phyloP scores from a whole-genome alignment of 2,113 vertebrate species.

The Delphinapterus leucas region DNA sequence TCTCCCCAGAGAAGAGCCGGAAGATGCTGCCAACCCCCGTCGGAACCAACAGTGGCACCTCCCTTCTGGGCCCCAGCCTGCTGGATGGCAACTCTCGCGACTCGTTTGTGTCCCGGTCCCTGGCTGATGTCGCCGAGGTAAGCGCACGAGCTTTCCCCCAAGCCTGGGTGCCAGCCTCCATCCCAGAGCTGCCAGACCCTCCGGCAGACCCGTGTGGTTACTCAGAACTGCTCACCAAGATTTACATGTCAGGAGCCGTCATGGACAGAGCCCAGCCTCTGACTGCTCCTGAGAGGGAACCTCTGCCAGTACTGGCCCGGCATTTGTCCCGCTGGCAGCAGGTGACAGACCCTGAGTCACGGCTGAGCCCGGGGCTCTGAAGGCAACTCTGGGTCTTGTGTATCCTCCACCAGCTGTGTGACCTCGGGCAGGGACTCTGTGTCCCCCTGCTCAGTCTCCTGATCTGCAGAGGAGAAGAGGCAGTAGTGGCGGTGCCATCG shows the following conservation, averaged over 20 bases:
- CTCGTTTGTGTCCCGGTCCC: constrained; percentile 94
- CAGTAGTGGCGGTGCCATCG: accelerated
- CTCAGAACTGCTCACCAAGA: not conserved
- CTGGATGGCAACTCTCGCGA: constrained; percentile 97
- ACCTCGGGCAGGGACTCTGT: not conserved
- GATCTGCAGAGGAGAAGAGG: no score
- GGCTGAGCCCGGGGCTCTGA: not conserved
- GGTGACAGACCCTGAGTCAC: not conserved
- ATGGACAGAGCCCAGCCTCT: not conserved
- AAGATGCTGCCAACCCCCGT: constrained; percentile 87
- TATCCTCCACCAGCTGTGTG: not conserved
- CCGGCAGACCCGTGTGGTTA: not conserved
- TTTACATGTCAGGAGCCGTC: not conserved
- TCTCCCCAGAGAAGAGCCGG: constrained; percentile 94
- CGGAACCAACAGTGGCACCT: constrained; percentile 90
- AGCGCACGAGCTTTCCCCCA: constrained; percentile 51
- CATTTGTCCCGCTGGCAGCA: no score
- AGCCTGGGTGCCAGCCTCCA: accelerated
- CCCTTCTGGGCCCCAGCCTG: constrained; percentile 93
- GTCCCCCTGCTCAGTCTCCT: not conserved
- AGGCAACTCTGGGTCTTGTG: not conserved
- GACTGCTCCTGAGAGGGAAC: not conserved
- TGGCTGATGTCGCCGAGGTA: constrained; percentile 95
- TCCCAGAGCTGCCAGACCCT: not conserved
- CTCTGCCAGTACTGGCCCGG: not conserved